Evolutionary conservation across 2,113 vertebrate genomes (phyloP).

Genomic region (Cyphomyrus plagiostoma): DNA sequence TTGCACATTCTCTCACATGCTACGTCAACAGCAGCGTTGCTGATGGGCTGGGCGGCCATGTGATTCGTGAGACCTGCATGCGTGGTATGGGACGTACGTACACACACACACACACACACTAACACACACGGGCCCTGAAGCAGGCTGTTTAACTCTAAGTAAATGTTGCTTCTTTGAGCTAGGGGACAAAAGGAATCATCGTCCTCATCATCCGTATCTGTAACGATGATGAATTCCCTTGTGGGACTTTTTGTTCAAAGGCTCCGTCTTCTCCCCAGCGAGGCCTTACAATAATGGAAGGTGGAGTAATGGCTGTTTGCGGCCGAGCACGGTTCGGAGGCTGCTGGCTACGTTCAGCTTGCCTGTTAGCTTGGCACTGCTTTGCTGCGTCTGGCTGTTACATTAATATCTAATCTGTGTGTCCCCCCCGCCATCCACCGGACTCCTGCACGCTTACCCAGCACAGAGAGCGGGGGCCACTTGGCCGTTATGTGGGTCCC

Average conservation of each 20-base stretch:
- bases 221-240: neutral
- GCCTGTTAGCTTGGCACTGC: neutral
- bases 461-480: neutral
- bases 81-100: neutral
- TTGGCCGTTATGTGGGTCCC: neutral
- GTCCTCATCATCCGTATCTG: neutral
- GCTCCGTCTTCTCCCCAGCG: neutral
- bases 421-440: neutral
- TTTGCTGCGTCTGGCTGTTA: neutral
- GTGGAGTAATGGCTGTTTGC: neutral
- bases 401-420: neutral
- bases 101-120: too few relatives aligned
- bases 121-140: neutral
- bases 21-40: neutral
- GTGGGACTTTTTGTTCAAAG: neutral
- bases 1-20: constrained; percentile 24
- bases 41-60: neutral
- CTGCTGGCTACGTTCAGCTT: neutral
- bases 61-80: neutral
- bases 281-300: neutral
- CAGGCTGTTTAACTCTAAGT: neutral
- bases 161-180: neutral
- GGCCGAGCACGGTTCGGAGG: neutral
- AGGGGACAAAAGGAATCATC: neutral
- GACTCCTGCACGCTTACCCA: neutral